These are phyloP conservation scores for Hycleus cichorii DNA, from an alignment of 1,140 invertebrate genomes.

Conservation along the genomic window DNA sequence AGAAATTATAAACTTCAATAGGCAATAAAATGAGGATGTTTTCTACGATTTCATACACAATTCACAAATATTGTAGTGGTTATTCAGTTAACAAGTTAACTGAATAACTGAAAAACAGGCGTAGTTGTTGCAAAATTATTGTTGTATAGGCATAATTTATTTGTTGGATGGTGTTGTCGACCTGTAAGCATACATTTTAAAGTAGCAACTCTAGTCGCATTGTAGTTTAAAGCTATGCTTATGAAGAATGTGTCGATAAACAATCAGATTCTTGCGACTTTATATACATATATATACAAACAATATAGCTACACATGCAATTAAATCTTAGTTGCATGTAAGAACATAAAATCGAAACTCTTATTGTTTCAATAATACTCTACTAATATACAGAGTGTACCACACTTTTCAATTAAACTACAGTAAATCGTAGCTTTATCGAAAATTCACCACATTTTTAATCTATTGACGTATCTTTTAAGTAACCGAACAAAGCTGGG, in stretches of 20 bases:
- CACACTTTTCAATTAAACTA: too few species aligned
- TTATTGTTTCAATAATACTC: slow-evolving; percentile 3
- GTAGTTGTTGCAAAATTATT: slow-evolving; percentile 8
- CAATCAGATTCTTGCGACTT: slow-evolving; percentile 13
- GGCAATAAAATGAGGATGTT: too few species aligned
- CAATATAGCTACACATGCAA: slow-evolving; percentile 6
- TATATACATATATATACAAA: too few species aligned
- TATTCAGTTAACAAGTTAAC: too few species aligned
- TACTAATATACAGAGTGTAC: too few species aligned
- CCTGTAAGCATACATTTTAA: neutral
- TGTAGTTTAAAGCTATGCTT: slow-evolving; percentile 6
- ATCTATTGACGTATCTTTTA: too few species aligned
- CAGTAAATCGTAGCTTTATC: too few species aligned
- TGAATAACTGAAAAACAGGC: neutral
- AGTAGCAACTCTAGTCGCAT: slow-evolving; percentile 4
- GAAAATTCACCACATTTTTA: too few species aligned
- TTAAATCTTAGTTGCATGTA: slow-evolving; percentile 5
- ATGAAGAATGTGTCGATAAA: slow-evolving; percentile 18
- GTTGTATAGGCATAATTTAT: neutral
- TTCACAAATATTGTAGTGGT: too few species aligned
- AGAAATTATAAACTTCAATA: too few species aligned
- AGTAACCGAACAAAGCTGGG: too few species aligned
- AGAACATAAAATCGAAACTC: slow-evolving; percentile 13
- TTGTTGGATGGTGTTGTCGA: slow-evolving; percentile 11
- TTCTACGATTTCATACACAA: too few species aligned